Conservation (phyloP, 2,888 invertebrate species). For the Pandemis cinnamomeana region DNA sequence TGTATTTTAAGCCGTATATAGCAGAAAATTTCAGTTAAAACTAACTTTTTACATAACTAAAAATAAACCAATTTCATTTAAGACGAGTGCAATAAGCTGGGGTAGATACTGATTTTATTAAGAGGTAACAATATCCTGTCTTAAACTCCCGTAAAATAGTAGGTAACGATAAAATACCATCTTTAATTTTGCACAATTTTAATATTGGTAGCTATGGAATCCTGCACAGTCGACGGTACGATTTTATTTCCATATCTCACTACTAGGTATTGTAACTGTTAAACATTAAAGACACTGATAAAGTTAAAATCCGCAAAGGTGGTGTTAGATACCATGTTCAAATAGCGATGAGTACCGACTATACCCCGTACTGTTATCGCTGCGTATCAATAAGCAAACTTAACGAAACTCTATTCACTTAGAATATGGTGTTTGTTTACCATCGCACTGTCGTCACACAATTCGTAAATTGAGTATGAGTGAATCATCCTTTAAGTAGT, state of each 20-base stretch:
- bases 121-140: too few relatives aligned
- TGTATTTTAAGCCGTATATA: too few relatives aligned
- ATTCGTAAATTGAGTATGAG: constrained; percentile 11
- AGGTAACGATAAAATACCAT: too few relatives aligned
- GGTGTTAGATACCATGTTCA: constrained; percentile 53
- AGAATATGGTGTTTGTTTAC: constrained; percentile 22
- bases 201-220: not conserved
- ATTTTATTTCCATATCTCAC: constrained; percentile 24
- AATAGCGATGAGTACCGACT: constrained; percentile 56
- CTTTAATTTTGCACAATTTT: not conserved
- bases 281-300: constrained; percentile 48
- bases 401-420: constrained; percentile 47
- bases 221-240: not conserved
- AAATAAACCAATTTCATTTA: too few relatives aligned
- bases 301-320: constrained; percentile 60
- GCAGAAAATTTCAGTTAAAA: too few relatives aligned
- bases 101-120: too few relatives aligned
- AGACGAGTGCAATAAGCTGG: too few relatives aligned
- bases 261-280: constrained; percentile 40
- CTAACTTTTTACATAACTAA: too few relatives aligned
- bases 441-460: constrained; percentile 21
- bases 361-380: constrained; percentile 58
- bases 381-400: constrained; percentile 74
- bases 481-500: constrained; percentile 18
- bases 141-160: too few relatives aligned